Evolutionary conservation across 2,797 vertebrate genomes (phyloP), one percentile per base, ranked within the genome.

Genomic region (Pogonophryne albipinna): DNA sequence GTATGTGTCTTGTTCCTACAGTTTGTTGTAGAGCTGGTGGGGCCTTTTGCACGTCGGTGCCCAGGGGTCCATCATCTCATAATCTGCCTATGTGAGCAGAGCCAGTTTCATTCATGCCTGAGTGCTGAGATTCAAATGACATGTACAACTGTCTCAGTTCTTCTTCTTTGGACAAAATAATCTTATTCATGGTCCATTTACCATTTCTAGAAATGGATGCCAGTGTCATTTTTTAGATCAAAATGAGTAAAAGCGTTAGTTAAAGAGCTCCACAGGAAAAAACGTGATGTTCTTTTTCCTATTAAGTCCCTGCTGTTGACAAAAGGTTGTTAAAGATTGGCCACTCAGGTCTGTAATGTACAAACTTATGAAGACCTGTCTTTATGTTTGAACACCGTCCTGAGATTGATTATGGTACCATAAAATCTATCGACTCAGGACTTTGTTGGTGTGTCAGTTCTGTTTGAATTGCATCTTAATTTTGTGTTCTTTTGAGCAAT

Each of bases 401-500:
- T 52, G 10, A 56, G 51, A 44, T 50, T 69, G 45, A 76, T 50
- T 59, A 14, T 56, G 9, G 17, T 13, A 5, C 11, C 42, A 57
- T 27, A 66, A 61, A 50, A 15, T 9, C 12, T 27, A 31, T 55
- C 75, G 46, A 71, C 52, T 16, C 14, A 17, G 20, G 31, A 11
- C 27, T 53, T 65, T 66, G n/a, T 61, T 38, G 66, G 34, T 68
- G 44, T 64, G 42, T 17, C 17, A 45, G 46, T 44, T 38, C 3
- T 72, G 20, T 76, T 45, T 72, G 4, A 34, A 10, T 57, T 42
- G 0, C 2, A 59, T 52, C 31, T 9, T 38, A 8, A 2, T 45
- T 49, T 77, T 44, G 4, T 69, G 7, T 47, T 1, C 15, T 51
- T 27, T 17, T 51, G 10, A 77, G 74, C 69, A 79, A 84, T 85